Evolutionary conservation across 2,888 invertebrate species (phyloP), one percentile per base, ranked within the genome.

Genomic region (Myathropa florea): DNA sequence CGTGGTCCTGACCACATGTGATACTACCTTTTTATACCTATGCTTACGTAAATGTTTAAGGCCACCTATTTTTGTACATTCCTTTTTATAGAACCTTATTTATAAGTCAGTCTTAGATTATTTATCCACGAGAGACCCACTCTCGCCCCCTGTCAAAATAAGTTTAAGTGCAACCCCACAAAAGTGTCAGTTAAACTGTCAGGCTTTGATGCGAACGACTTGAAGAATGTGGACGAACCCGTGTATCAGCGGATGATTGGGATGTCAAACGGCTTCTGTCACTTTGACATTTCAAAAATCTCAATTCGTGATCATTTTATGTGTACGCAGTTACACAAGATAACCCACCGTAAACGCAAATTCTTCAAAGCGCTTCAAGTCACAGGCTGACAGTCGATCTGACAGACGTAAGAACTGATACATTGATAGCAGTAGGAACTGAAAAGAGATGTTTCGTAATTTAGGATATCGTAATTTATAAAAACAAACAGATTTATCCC

Each of bases 1-100:
- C 33, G 64, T 60, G 18, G 64, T 1, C 39, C 18, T 18, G 12
- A 46, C 68, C 55, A 36, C 59, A 59, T 85, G 85, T 86, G 85
- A 86, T 86, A 85, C 39, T 67, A 84, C 14, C 33, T 71, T 84
- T 64, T 72, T 64, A 79, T 77, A 78, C 30, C 28, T 63, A 21
- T 72, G 63, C 71, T 26, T n/a, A 33, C 28, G n/a, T 64, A 21
- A n/a, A 46, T 30, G 14, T 24, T 65, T 79, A 75, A 79, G 68
- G 33, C 64, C 53, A 30, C 9, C 10, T 14, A 10, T 39, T 80
- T 67, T 71, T 75, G 33, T 75, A 75, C 55, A 71, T 70, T 67
- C 30, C 24, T 33, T 55, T n/a, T 57, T 67, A n/a, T 26, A 70
- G 75, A 28, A 53, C n/a, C 28, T 39, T 53, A 46, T 67, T 55